These are phyloP conservation scores for Catotricha subobsoleta DNA, from an alignment of 2,888 invertebrate genomes.

Conservation along the genomic window DNA sequence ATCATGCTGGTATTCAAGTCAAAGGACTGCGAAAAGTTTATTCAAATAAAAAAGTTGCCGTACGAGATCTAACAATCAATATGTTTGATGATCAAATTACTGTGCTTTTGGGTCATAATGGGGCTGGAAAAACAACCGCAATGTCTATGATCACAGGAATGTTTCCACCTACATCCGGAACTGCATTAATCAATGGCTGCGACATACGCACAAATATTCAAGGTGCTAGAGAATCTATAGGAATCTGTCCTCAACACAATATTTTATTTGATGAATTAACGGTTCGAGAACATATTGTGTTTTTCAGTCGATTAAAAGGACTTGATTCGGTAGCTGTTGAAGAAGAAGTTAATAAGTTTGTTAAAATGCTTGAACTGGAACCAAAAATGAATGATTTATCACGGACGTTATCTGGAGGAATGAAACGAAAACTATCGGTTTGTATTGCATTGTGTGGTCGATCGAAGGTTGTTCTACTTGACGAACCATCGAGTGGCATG, in stretches of 20 bases:
- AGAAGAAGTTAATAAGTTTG: constrained; percentile 42
- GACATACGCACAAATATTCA: constrained; percentile 45
- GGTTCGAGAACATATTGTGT: constrained; percentile 63
- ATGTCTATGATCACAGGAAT: constrained; percentile 83
- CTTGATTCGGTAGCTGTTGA: constrained; percentile 33
- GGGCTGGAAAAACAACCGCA: constrained; percentile 87
- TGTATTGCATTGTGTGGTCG: constrained; percentile 59
- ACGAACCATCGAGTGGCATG: constrained; percentile 72
- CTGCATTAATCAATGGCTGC: constrained; percentile 50
- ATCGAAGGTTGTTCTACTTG: constrained; percentile 51
- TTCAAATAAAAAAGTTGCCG: constrained; percentile 36
- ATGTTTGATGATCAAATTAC: constrained; percentile 83
- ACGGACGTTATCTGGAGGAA: constrained; percentile 51
- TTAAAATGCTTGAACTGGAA: constrained; percentile 44
- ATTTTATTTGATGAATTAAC: constrained; percentile 68
- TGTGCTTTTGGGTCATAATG: constrained; percentile 56
- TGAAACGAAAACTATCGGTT: constrained; percentile 58
- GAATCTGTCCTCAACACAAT: constrained; percentile 74
- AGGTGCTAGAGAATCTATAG: constrained; percentile 49
- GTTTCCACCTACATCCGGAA: constrained; percentile 46
- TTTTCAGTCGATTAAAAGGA: constrained; percentile 60
- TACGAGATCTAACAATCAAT: constrained; percentile 50
- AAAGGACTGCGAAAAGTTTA: constrained; percentile 44
- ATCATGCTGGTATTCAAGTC: constrained; percentile 34
- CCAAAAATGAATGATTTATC: constrained; percentile 43